A percentile compares a stretch with the other conserved stretches of the same genome.
phyloP scores from a whole-genome alignment of 2,888 invertebrate species.

The Drosophila limbata region DNA sequence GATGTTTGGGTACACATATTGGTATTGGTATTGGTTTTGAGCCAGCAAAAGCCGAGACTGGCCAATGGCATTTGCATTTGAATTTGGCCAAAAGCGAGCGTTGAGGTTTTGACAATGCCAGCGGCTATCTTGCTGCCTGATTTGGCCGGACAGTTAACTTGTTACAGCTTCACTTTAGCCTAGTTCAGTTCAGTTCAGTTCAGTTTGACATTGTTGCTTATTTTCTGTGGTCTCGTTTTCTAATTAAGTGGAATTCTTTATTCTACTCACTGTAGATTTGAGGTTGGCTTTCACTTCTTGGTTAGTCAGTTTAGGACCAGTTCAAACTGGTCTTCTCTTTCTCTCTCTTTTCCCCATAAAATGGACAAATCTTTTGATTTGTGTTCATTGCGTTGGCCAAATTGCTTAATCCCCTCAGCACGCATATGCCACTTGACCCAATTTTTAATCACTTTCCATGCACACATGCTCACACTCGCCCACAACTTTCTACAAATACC shows the following conservation, averaged over 20 bases:
- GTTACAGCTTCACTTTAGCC: slow-evolving; percentile 14
- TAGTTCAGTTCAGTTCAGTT: background rate
- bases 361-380: slow-evolving; percentile 77
- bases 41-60: slow-evolving; percentile 22
- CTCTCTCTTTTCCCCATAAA: slow-evolving; percentile 36
- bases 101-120: slow-evolving; percentile 55
- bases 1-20: slow-evolving; percentile 25
- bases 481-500: too few species aligned
- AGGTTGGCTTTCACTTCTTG: slow-evolving; percentile 16
- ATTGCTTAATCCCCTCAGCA: slow-evolving; percentile 77
- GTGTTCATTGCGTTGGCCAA: slow-evolving; percentile 65
- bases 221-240: slow-evolving; percentile 31
- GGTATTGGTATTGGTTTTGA: slow-evolving; percentile 30
- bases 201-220: slow-evolving; percentile 49
- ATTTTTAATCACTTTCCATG: slow-evolving; percentile 79
- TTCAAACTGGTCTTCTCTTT: slow-evolving; percentile 1
- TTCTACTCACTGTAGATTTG: slow-evolving; percentile 21
- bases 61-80: slow-evolving; percentile 50
- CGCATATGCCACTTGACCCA: slow-evolving; percentile 82
- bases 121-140: slow-evolving; percentile 19
- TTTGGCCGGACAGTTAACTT: slow-evolving; percentile 50
- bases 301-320: slow-evolving; percentile 15
- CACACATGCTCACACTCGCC: slow-evolving; percentile 58
- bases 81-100: slow-evolving; percentile 38
- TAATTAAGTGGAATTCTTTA: slow-evolving; percentile 52